These are phyloP conservation scores for Odontomachus brunneus DNA, from an alignment of 1,140 invertebrate species.

Conservation along the genomic window DNA sequence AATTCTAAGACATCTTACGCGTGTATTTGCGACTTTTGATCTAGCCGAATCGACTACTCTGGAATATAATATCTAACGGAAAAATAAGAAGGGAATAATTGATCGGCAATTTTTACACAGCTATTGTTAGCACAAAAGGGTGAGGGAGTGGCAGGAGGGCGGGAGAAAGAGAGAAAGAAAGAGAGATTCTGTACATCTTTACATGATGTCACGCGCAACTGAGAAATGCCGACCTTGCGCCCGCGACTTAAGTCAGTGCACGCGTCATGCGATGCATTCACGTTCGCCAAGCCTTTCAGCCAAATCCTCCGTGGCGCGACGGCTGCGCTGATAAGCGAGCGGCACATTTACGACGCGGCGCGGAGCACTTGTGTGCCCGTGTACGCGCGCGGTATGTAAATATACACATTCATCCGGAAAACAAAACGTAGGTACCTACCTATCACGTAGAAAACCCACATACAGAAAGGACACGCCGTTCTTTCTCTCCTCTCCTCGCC, in stretches of 20 bases:
- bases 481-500: background rate
- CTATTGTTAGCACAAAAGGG: background rate
- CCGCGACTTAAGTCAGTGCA: conserved; percentile 72
- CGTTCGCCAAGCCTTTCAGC: conserved; percentile 75
- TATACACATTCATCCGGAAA: background rate
- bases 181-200: conserved; percentile 32
- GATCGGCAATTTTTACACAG: background rate
- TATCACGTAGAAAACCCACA: no score
- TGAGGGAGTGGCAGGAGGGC: background rate
- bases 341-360: conserved; percentile 25
- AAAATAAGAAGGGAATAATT: background rate
- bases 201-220: conserved; percentile 73
- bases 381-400: conserved; percentile 33
- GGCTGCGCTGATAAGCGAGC: conserved; percentile 62
- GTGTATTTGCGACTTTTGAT: no score
- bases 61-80: background rate
- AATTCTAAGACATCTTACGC: no score
- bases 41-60: background rate
- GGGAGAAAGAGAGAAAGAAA: background rate
- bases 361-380: conserved; percentile 26
- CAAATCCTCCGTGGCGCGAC: conserved; percentile 65
- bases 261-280: conserved; percentile 75
- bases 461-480: background rate
- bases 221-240: conserved; percentile 75
- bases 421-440: conserved; percentile 28